Evolutionary conservation across 2,888 invertebrate genomes (phyloP), one percentile per base, ranked within the genome.

Genomic region (Cancer borealis): DNA sequence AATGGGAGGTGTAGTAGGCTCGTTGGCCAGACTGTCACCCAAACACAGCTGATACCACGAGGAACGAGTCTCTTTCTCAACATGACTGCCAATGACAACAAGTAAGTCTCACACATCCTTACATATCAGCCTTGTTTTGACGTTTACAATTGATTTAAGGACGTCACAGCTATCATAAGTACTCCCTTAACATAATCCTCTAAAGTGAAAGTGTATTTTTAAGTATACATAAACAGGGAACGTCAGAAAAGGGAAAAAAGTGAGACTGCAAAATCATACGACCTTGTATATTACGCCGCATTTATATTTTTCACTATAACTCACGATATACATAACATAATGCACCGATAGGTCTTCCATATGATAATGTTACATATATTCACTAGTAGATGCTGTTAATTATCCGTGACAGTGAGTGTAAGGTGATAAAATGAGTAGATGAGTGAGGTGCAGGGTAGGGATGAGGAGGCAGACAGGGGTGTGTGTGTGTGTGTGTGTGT

Each of bases 31-130:
- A 2, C 39, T 39, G 39, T 39, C 39, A 39, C 39, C 39, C 39
- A 54, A 46, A 88, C 92, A 30, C 89, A 94, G 92, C 94, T 94
- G 92, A 60, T 89, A 79, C 47, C 26, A n/a, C 8, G 21, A 10
- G 30, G 17, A 88, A 89, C 92, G 92, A 92, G 92, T 88, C 89
- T 91, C 47, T 88, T 12, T 49, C 54, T 30, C 49, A 94, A 26
- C 94, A 94, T 94, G 94, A 92, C 94, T 92, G 47, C 94, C 92
- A 90, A 66, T 45, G 91, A 92, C 91, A 92, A 94, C 88, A 94
- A 88, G 94, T 94, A 49, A 92, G 94, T 91, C 30, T 5, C 79
- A 30, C 60, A 73, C 79, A n/a, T 93, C 93, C 30, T 17, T 14
- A 8, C n/a, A 88, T 54, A 45, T 93, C 91, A 91, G 26, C 14